phyloP scores from a whole-genome alignment of 2,888 invertebrate genomes.

The Poecilobothrus nobilitatus region DNA sequence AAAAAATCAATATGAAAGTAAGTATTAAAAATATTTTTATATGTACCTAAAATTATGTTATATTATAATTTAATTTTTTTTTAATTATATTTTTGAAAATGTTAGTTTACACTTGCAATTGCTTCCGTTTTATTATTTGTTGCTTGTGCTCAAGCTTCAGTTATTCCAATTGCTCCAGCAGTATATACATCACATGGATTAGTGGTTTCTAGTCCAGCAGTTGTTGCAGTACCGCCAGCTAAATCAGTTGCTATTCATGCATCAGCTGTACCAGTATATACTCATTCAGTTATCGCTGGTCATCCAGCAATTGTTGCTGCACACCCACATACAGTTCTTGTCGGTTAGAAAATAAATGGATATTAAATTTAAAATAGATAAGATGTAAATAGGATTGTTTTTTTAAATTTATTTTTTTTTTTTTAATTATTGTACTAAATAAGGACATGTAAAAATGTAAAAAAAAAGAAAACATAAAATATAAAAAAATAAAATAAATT shows the following conservation, averaged over 20 bases:
- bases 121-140: constrained; percentile 43
- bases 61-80: background rate
- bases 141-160: constrained; percentile 34
- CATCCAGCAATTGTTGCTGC: constrained; percentile 18
- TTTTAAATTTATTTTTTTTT: too few species aligned
- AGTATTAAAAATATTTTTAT: constrained; percentile 17
- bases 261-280: constrained; percentile 26
- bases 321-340: constrained; percentile 27
- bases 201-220: constrained; percentile 26
- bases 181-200: constrained; percentile 26
- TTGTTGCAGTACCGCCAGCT: constrained; percentile 24
- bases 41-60: background rate
- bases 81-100: constrained; percentile 10
- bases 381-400: background rate
- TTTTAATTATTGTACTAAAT: background rate
- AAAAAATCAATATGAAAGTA: constrained; percentile 40
- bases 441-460: constrained; percentile 1
- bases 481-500: too few species aligned
- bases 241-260: constrained; percentile 14
- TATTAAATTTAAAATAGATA: background rate
- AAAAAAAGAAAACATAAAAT: background rate
- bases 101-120: constrained; percentile 37
- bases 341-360: constrained; percentile 15
- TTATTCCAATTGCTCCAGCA: constrained; percentile 29
- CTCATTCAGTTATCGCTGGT: constrained; percentile 20